Conservation (phyloP, 2,888 invertebrate genomes). For the Erynnis tages region DNA sequence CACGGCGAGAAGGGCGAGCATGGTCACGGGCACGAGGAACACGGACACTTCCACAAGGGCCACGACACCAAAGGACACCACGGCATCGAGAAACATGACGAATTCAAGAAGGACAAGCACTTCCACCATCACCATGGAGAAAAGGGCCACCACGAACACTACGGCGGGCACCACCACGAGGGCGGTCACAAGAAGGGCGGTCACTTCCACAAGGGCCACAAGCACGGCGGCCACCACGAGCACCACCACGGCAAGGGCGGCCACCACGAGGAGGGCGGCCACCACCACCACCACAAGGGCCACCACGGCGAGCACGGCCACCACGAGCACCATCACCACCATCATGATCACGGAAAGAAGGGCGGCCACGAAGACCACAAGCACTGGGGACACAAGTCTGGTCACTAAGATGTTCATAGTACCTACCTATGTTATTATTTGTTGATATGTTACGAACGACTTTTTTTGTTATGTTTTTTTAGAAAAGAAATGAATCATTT, state of each 20-base stretch:
- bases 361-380: constrained; percentile 90
- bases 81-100: constrained; percentile 91
- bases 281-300: constrained; percentile 89
- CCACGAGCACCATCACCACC: constrained; percentile 86
- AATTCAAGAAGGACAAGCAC: constrained; percentile 92
- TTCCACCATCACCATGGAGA: constrained; percentile 93
- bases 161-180: constrained; percentile 88
- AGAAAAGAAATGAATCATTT: constrained; percentile 35
- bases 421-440: constrained; percentile 45
- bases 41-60: constrained; percentile 89
- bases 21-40: constrained; percentile 76
- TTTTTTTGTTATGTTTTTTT: constrained; percentile 56
- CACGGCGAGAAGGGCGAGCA: constrained; percentile 85
- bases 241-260: constrained; percentile 89
- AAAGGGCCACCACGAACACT: constrained; percentile 89
- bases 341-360: constrained; percentile 88
- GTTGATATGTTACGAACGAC: constrained; percentile 50
- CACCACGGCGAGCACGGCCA: constrained; percentile 90
- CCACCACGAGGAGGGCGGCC: constrained; percentile 88
- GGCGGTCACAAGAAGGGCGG: constrained; percentile 90
- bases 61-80: constrained; percentile 93
- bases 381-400: constrained; percentile 86
- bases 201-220: constrained; percentile 89
- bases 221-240: constrained; percentile 87
- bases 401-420: constrained; percentile 49